Base-by-base conservation (phyloP, 2,113 vertebrate genomes). In the Megaptera novaeangliae region DNA sequence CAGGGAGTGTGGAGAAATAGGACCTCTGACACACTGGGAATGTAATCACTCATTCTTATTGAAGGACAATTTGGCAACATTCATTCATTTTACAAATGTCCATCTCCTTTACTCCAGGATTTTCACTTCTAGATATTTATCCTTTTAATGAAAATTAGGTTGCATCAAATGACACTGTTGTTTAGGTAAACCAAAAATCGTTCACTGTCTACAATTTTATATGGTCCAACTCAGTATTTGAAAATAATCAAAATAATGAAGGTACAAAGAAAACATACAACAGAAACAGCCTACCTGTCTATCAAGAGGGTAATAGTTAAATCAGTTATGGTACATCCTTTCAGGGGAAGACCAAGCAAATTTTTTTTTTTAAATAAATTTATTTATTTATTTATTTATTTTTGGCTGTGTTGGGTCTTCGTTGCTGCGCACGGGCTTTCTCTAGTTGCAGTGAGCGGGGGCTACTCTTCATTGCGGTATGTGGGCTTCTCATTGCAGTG, bases 181-280 rank as follows among this genome's bases (percentile, higher is more conserved):
- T 44, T 81, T 78, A 52, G 21, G 34, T 25, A 41, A 36, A 23
- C 18, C 59, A 8, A 17, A 75, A 92, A 52, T 89, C 23, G 5
- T 88, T 85, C 31, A 92, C 49, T 55, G 44, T 88, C 39, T 57
- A 9, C 6, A 87, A 6, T 82, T 95, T 77, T 27, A 27, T 89
- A 5, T 36, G 34, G 12, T 74, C 31, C 69, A 68, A 78, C 23
- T 29, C 31, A 87, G 7, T 72, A 72, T 6, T 59, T 90, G 34
- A 86, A 96, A 97, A 87, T 68, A 27, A 77, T 86, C 21, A 87
- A 78, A 94, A 69, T 92, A 96, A 78, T 74, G 34, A 83, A 2
- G 7, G 0, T 92, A 10, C 23, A 87, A 94, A 94, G 64, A 85
- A 31, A 31, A 63, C 0, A 66, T 4, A 31, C 31, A 71, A 34